phyloP scores from a whole-genome alignment of 1,140 invertebrate species.

The Prorops nasuta region DNA sequence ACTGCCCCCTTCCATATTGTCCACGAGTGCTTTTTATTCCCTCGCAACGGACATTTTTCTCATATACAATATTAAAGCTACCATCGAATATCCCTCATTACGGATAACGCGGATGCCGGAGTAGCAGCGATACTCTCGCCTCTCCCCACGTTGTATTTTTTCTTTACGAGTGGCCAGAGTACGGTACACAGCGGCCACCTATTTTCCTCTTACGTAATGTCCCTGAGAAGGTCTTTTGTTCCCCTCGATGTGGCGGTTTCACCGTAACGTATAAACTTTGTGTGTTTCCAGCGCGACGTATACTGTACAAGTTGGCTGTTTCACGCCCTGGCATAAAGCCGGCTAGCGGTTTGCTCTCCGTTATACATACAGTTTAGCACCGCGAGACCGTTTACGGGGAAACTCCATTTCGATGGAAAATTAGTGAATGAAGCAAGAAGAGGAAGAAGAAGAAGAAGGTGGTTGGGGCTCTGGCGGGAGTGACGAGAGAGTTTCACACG shows the following conservation, averaged over 20 bases:
- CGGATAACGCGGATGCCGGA: too few species aligned
- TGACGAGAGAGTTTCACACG: too few species aligned
- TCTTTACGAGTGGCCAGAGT: constrained; percentile 22
- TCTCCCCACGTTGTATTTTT: constrained; percentile 11
- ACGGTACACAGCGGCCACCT: constrained; percentile 19
- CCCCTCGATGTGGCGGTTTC: constrained; percentile 26
- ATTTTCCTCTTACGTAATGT: constrained; percentile 34
- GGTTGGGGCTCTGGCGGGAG: too few species aligned
- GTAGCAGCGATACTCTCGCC: too few species aligned
- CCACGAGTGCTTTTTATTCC: too few species aligned
- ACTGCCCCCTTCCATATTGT: too few species aligned
- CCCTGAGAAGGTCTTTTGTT: constrained; percentile 29
- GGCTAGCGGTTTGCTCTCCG: constrained; percentile 5
- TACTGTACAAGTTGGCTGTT: constrained; percentile 19
- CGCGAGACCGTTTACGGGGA: constrained; percentile 16
- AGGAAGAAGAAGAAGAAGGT: too few species aligned
- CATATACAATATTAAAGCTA: too few species aligned
- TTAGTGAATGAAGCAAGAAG: too few species aligned
- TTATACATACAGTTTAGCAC: too few species aligned
- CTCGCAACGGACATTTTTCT: too few species aligned
- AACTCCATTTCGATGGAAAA: constrained; percentile 16
- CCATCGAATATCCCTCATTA: too few species aligned
- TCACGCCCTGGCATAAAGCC: constrained; percentile 24
- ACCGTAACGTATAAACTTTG: constrained; percentile 38
- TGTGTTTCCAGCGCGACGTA: constrained; percentile 29